Conservation (phyloP, 2,888 invertebrate species). For the Metallyticus violacea region DNA sequence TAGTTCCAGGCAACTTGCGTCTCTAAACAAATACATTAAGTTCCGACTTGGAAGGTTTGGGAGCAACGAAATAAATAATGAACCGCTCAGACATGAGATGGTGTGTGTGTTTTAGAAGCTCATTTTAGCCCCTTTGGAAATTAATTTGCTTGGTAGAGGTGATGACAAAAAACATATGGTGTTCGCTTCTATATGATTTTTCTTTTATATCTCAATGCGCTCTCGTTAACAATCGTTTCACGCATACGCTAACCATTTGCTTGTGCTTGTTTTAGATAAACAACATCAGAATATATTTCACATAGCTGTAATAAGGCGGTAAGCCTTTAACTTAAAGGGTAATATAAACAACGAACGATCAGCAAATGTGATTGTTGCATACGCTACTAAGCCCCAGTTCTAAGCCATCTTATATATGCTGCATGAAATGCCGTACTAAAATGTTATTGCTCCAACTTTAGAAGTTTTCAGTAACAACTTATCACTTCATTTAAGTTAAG, state of each 20-base stretch:
- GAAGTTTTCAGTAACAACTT: no score
- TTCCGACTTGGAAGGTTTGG: background rate
- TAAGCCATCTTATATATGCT: no score
- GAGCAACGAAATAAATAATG: background rate
- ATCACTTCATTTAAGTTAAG: no score
- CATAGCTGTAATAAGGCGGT: no score
- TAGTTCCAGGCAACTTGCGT: background rate
- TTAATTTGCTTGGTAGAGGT: background rate
- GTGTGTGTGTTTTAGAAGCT: background rate
- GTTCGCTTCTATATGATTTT: background rate
- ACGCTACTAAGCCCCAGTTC: no score
- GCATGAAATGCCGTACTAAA: no score
- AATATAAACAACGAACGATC: no score
- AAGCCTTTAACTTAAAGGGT: no score
- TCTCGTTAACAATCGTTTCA: background rate
- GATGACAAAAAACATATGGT: background rate
- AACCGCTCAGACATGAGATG: background rate
- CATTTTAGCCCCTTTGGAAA: background rate
- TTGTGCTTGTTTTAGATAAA: no score
- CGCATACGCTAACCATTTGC: background rate
- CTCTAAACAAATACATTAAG: background rate
- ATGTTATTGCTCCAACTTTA: no score
- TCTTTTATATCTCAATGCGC: background rate
- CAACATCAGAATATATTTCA: no score
- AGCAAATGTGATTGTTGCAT: no score